phyloP scores from a whole-genome alignment of 2,797 vertebrate species.

The Pangasius krempfi region DNA sequence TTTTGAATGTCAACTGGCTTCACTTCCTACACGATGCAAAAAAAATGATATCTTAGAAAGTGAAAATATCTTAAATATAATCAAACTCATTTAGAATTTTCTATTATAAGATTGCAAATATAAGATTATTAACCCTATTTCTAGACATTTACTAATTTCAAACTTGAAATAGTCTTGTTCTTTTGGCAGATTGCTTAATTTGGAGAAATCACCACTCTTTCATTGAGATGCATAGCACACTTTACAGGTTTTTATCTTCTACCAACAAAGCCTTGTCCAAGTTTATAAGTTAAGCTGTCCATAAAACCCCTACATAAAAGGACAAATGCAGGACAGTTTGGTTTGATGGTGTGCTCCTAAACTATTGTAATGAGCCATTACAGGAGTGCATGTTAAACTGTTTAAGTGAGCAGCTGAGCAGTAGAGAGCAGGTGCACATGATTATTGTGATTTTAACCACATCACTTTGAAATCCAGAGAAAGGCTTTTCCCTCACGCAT shows the following conservation, averaged over 20 bases:
- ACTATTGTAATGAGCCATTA: conserved; percentile 15
- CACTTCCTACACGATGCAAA: neutral
- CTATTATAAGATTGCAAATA: neutral
- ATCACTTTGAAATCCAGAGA: conserved; percentile 14
- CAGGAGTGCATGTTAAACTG: conserved; percentile 20
- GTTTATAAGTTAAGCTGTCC: neutral
- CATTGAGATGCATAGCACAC: neutral
- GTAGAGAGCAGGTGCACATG: conserved; percentile 34
- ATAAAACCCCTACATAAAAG: neutral
- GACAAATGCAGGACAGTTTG: neutral
- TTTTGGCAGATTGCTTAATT: neutral
- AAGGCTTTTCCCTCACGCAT: conserved; percentile 31
- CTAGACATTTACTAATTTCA: neutral
- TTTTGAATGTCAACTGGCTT: neutral
- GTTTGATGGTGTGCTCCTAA: conserved; percentile 5
- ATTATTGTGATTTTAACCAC: conserved; percentile 38
- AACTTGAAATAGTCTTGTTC: neutral
- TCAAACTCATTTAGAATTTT: neutral
- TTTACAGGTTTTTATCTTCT: neutral
- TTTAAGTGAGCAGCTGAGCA: neutral
- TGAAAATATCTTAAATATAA: neutral
- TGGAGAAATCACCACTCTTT: neutral
- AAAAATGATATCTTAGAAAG: neutral
- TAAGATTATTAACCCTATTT: neutral
- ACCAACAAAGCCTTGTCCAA: no score